Percentiles rank a stretch among this genome's conserved stretches.
Evolutionary conservation across 2,113 vertebrate species (phyloP).

Genomic region (Bombycilla garrulus): DNA sequence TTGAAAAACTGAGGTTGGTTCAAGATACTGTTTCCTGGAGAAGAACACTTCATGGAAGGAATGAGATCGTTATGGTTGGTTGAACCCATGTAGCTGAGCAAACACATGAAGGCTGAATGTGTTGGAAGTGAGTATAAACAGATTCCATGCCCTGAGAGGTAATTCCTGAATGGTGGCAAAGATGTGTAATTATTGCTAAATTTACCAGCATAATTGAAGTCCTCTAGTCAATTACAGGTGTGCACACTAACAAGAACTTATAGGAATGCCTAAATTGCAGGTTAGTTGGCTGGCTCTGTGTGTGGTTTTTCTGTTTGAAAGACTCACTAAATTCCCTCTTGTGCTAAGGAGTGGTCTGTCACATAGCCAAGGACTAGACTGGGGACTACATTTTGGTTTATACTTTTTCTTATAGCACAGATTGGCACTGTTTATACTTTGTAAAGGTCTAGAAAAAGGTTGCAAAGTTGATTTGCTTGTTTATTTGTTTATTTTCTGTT

Average conservation of each 20-base stretch:
- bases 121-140: conserved; percentile 3
- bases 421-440: neutral
- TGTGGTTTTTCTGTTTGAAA: neutral
- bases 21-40: neutral
- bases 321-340: neutral
- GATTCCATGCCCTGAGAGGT: conserved; percentile 28
- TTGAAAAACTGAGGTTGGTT: neutral
- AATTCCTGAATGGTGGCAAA: conserved; percentile 20
- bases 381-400: neutral
- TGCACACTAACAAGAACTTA: neutral
- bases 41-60: neutral
- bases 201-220: conserved; percentile 24
- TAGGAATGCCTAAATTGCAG: neutral
- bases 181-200: conserved; percentile 42
- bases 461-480: neutral
- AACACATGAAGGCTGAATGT: neutral
- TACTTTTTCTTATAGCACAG: neutral
- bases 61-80: neutral
- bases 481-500: neutral
- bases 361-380: neutral
- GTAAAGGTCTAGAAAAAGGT: neutral
- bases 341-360: neutral
- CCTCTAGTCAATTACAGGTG: neutral
- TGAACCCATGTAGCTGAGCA: neutral
- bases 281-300: neutral